phyloP scores from a whole-genome alignment of 2,797 vertebrate species.

The Myripristis murdjan region DNA sequence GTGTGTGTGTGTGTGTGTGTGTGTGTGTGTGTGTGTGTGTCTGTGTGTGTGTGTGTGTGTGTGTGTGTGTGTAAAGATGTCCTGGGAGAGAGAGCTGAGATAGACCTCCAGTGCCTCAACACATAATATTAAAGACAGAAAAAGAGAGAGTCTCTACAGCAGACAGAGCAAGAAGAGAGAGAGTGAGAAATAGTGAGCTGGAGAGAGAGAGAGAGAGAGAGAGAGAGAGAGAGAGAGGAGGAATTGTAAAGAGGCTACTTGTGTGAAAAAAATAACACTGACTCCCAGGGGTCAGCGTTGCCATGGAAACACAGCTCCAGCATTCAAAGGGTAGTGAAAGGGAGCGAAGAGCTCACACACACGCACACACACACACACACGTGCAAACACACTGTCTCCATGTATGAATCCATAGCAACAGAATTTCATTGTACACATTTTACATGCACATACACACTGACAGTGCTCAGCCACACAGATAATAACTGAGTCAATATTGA shows the following conservation, averaged over 20 bases:
- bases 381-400: conserved; percentile 26
- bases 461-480: too few relatives aligned
- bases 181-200: conserved; percentile 5
- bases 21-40: conserved; percentile 11
- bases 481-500: too few relatives aligned
- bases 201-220: conserved; percentile 3
- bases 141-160: conserved; percentile 47
- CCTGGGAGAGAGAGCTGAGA: conserved; percentile 19
- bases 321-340: conserved; percentile 86
- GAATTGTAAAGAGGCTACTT: conserved; percentile 81
- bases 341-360: conserved; percentile 73
- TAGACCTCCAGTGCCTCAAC: conserved; percentile 20
- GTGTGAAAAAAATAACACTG: conserved; percentile 77
- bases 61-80: conserved; percentile 18
- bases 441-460: conserved; percentile 13
- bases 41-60: conserved; percentile 10
- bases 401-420: conserved; percentile 17
- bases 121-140: conserved; percentile 34
- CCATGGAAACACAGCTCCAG: conserved; percentile 87
- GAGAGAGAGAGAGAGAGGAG: conserved; percentile 18
- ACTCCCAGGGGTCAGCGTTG: conserved; percentile 86
- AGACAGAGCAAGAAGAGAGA: conserved; percentile 54
- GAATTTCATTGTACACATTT: conserved; percentile 7
- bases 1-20: conserved; percentile 6
- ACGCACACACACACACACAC: conserved; percentile 45